Percentiles rank a stretch among this genome's conserved stretches.
Conservation (phyloP, 2,888 invertebrate genomes). For the Cynaeus angustus region DNA sequence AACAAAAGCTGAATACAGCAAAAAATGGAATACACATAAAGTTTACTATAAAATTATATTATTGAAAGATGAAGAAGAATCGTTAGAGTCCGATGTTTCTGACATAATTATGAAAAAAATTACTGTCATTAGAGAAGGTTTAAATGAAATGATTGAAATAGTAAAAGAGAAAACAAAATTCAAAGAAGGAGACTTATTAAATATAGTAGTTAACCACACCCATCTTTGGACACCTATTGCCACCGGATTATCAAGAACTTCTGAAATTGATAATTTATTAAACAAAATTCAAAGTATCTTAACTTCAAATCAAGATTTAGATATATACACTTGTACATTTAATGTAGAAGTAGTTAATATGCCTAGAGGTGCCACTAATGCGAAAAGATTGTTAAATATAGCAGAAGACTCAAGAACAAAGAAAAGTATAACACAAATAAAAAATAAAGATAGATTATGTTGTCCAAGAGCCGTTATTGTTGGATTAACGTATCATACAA, state of each 20-base stretch:
- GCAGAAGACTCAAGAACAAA: constrained; percentile 19
- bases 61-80: constrained; percentile 10
- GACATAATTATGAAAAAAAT: constrained; percentile 33
- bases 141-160: constrained; percentile 26
- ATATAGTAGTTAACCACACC: constrained; percentile 14
- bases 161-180: constrained; percentile 34
- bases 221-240: constrained; percentile 21
- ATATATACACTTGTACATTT: constrained; percentile 27
- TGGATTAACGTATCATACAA: constrained; percentile 38
- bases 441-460: constrained; percentile 31
- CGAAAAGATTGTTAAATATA: constrained; percentile 31
- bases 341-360: constrained; percentile 27
- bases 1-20: constrained; percentile 38
- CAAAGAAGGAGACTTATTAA: constrained; percentile 27
- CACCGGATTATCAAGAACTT: constrained; percentile 26
- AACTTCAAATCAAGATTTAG: constrained; percentile 33
- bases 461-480: constrained; percentile 31
- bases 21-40: not conserved
- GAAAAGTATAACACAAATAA: constrained; percentile 19
- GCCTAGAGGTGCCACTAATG: constrained; percentile 23
- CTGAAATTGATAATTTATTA: constrained; percentile 25
- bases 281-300: constrained; percentile 36
- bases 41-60: too few species aligned
- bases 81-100: too few species aligned
- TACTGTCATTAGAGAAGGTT: constrained; percentile 25